phyloP scores from a whole-genome alignment of 92 coral and sea anemone genomes.

The Micromussa lordhowensis region DNA sequence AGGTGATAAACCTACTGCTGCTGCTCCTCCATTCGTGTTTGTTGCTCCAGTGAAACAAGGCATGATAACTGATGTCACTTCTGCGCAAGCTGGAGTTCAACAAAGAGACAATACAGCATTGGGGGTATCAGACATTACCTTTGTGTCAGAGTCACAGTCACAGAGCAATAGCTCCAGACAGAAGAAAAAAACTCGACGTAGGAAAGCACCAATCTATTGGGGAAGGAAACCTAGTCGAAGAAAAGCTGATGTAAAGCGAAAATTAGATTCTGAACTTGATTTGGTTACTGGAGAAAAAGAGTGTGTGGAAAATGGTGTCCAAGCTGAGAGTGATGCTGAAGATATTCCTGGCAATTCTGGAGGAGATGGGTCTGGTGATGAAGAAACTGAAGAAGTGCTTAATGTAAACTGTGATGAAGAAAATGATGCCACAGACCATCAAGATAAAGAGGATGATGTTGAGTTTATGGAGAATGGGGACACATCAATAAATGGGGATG shows the following conservation, averaged over 20 bases:
- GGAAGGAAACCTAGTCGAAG: conserved; percentile 38
- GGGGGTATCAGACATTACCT: conserved; percentile 47
- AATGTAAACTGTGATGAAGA: neutral
- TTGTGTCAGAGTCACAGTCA: conserved; percentile 42
- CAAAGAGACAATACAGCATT: conserved; percentile 4
- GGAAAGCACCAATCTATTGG: conserved; percentile 49
- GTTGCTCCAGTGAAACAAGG: conserved; percentile 47
- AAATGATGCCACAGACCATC: conserved; percentile 1
- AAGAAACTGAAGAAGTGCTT: neutral
- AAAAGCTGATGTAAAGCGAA: conserved; percentile 25
- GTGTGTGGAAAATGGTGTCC: conserved; percentile 36
- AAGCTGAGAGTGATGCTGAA: conserved; percentile 11
- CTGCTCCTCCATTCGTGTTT: conserved; percentile 85
- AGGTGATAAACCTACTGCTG: conserved; percentile 84
- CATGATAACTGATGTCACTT: neutral
- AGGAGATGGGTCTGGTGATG: conserved; percentile 4
- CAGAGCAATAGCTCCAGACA: conserved; percentile 29
- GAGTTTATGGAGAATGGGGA: conserved; percentile 9
- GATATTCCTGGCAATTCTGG: conserved; percentile 3
- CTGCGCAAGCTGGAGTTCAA: neutral
- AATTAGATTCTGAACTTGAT: conserved; percentile 26
- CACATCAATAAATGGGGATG: conserved; percentile 14
- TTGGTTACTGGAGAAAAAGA: neutral
- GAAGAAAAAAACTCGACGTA: conserved; percentile 19
- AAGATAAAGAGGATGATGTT: conserved; percentile 3